Evolutionary conservation across 2,797 vertebrate species (phyloP).

Genomic region (Craterocephalus amniculus): DNA sequence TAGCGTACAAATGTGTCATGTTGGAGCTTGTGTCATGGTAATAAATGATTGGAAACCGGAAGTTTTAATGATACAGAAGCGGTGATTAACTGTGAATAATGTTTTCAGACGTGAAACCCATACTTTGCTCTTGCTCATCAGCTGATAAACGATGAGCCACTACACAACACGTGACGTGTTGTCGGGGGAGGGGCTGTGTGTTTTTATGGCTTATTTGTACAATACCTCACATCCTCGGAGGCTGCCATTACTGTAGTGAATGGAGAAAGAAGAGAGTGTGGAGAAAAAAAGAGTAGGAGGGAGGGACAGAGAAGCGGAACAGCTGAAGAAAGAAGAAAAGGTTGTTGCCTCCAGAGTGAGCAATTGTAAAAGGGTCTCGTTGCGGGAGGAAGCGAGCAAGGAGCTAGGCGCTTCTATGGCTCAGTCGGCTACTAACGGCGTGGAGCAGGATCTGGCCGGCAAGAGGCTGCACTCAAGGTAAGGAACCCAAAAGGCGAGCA

Average conservation of each 20-base stretch:
- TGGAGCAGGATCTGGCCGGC: slow-evolving; percentile 80
- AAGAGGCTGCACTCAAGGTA: slow-evolving; percentile 87
- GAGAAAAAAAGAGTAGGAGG: slow-evolving; percentile 28
- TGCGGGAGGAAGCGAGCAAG: slow-evolving; percentile 41
- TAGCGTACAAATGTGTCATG: neutral
- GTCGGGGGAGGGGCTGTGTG: slow-evolving; percentile 45
- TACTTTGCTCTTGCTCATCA: neutral
- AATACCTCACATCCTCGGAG: slow-evolving; percentile 83
- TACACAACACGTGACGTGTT: slow-evolving; percentile 59
- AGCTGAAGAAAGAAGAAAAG: slow-evolving; percentile 42
- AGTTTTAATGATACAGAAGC: neutral
- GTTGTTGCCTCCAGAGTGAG: slow-evolving; percentile 50
- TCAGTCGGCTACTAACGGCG: slow-evolving; percentile 77
- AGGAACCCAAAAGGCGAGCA: slow-evolving; percentile 24
- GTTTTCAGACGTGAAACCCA: neutral
- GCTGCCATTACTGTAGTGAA: slow-evolving; percentile 78
- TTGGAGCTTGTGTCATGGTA: neutral
- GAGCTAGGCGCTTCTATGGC: slow-evolving; percentile 76
- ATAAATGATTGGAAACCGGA: neutral
- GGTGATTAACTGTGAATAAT: neutral
- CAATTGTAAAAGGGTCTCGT: slow-evolving; percentile 22
- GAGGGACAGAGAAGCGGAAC: slow-evolving; percentile 37
- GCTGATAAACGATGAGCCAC: slow-evolving; percentile 1
- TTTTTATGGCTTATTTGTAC: slow-evolving; percentile 70
- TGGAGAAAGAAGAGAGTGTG: slow-evolving; percentile 26